Evolutionary conservation across 2,888 invertebrate species (phyloP).

Genomic region (Sinotaia quadrata): DNA sequence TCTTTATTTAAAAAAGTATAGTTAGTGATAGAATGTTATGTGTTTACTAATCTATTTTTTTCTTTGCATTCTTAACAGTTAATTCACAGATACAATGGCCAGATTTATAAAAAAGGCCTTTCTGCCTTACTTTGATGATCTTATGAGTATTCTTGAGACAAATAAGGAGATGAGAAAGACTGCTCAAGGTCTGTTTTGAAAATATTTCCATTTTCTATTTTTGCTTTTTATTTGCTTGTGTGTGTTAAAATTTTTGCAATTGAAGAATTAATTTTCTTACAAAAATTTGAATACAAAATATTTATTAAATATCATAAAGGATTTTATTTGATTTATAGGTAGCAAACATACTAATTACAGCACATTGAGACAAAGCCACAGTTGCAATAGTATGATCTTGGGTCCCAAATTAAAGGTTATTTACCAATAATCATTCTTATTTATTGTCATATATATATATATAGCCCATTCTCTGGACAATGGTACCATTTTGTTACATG

Average conservation of each 20-base stretch:
- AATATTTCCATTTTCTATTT: not conserved
- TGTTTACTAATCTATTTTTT: no score
- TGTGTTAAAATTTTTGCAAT: not conserved
- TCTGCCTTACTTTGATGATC: slow-evolving; percentile 65
- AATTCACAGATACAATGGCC: slow-evolving; percentile 40
- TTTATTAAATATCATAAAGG: not conserved
- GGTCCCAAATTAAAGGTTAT: no score
- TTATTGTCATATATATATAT: no score
- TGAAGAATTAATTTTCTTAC: not conserved
- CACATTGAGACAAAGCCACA: no score
- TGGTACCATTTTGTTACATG: no score
- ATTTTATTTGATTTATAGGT: not conserved
- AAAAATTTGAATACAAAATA: not conserved
- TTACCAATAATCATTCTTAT: no score
- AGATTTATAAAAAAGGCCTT: slow-evolving; percentile 66
- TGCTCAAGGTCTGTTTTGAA: slow-evolving; percentile 52
- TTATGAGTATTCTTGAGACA: slow-evolving; percentile 61
- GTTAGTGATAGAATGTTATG: no score
- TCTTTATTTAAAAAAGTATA: no score
- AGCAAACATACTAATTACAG: no score
- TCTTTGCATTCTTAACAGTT: not conserved
- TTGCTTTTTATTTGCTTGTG: not conserved
- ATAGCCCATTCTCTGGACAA: no score
- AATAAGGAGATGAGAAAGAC: slow-evolving; percentile 59
- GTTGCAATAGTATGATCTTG: no score